A percentile compares a stretch with the other conserved stretches of the same genome.
Conservation (phyloP, 2,113 vertebrate genomes). For the Hydropotes inermis region DNA sequence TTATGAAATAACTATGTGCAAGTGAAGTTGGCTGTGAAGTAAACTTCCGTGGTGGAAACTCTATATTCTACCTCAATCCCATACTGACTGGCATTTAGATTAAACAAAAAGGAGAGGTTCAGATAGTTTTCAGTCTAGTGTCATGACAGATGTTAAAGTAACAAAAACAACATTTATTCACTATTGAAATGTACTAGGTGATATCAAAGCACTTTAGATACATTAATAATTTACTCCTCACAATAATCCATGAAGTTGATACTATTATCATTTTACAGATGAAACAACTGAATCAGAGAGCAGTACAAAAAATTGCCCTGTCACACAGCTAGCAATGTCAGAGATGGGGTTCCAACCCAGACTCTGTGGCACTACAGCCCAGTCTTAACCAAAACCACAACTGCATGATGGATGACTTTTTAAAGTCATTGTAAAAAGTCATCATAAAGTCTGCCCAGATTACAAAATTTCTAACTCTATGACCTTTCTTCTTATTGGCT, state of each 20-base stretch:
- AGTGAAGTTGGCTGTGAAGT: not conserved
- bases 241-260: not conserved
- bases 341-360: not conserved
- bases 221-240: not conserved
- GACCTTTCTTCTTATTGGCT: not conserved
- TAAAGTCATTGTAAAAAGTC: not conserved
- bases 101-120: not conserved
- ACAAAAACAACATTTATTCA: not conserved
- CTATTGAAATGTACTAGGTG: not conserved
- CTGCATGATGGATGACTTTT: not conserved
- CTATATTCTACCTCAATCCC: not conserved
- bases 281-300: not conserved
- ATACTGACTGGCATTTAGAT: not conserved
- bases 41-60: not conserved
- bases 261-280: not conserved
- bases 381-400: not conserved
- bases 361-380: not conserved
- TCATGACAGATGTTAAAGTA: not conserved
- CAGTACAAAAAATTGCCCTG: not conserved
- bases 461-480: not conserved
- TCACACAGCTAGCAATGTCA: not conserved
- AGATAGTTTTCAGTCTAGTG: not conserved
- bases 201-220: not conserved
- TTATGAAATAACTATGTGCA: not conserved
- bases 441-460: not conserved